These are phyloP conservation scores for Gallinago paraguaiae DNA, from an alignment of 2,113 vertebrate genomes.

Conservation along the genomic window DNA sequence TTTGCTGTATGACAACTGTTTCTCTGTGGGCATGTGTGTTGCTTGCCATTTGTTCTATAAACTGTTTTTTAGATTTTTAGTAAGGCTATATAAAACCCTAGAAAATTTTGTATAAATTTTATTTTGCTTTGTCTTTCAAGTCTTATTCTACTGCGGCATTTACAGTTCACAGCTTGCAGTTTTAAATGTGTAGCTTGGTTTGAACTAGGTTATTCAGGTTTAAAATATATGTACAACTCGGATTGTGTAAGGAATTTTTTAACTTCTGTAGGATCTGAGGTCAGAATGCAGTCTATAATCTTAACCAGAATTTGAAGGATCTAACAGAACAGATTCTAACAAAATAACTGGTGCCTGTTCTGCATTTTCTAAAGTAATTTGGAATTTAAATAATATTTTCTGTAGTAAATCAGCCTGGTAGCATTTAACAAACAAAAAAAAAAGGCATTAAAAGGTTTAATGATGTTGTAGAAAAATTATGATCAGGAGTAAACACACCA, in stretches of 20 bases:
- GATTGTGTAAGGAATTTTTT: not conserved
- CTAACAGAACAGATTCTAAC: not conserved
- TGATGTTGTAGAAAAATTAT: not conserved
- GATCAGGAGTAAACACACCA: not conserved
- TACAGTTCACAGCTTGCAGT: not conserved
- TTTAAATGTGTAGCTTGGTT: not conserved
- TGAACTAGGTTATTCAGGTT: not conserved
- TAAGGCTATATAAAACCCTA: not conserved
- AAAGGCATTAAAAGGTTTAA: not conserved
- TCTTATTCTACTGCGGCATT: not conserved
- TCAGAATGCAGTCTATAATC: not conserved
- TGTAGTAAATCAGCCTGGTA: not conserved
- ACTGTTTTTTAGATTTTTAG: not conserved
- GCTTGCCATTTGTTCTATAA: constrained; percentile 34
- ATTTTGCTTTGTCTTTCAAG: not conserved
- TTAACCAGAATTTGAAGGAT: not conserved
- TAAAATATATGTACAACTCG: not conserved
- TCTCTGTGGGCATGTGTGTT: constrained; percentile 22
- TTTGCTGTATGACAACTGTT: constrained; percentile 58
- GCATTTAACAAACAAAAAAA: not conserved
- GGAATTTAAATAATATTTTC: not conserved
- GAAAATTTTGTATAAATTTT: not conserved
- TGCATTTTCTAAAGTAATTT: not conserved
- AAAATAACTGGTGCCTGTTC: not conserved
- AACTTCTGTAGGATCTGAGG: not conserved